Percentiles rank a stretch among this genome's conserved stretches.
Evolutionary conservation across 2,888 invertebrate species (phyloP).

Genomic region (Drosophila robusta): DNA sequence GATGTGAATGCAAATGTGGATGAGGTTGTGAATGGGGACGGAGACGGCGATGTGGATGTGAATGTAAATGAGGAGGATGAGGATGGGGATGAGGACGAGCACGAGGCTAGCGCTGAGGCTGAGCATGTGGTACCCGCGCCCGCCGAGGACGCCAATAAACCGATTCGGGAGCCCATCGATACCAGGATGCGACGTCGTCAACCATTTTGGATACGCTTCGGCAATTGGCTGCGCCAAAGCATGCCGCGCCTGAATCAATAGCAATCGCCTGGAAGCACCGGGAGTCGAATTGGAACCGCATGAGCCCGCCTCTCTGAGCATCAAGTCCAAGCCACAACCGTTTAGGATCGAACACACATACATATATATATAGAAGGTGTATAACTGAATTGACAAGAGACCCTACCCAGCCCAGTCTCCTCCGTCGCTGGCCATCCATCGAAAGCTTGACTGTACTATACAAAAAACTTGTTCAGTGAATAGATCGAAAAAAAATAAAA

Average conservation of each 20-base stretch:
- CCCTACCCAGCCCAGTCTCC: no score
- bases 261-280: background rate
- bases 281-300: no score
- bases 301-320: no score
- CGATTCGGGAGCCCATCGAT: background rate
- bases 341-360: no score
- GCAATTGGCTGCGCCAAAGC: constrained; percentile 38
- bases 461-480: constrained; percentile 13
- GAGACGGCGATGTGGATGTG: background rate
- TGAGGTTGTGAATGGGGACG: background rate
- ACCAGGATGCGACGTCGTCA: constrained; percentile 5
- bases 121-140: background rate
- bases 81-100: no score
- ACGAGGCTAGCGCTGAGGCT: no score
- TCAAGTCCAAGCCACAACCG: no score
- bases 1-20: background rate
- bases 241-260: constrained; percentile 26
- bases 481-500: constrained; percentile 1
- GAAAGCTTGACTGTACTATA: background rate
- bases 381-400: no score
- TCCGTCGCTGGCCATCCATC: background rate
- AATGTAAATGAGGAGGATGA: background rate
- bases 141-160: background rate
- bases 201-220: constrained; percentile 36
- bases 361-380: no score